Evolutionary conservation across 2,888 invertebrate genomes (phyloP).

Genomic region (Drosophila picticornis): DNA sequence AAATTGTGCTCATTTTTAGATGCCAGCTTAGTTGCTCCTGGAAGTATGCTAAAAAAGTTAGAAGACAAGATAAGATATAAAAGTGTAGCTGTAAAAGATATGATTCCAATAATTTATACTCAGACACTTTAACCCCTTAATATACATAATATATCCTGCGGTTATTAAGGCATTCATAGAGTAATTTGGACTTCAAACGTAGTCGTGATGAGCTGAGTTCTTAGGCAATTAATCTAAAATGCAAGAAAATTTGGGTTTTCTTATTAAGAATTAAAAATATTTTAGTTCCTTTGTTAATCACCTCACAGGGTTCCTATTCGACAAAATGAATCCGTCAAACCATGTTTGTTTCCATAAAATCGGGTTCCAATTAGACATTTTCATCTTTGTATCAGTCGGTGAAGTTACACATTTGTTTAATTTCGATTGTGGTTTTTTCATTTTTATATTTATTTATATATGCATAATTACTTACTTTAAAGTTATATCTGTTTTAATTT

Average conservation of each 20-base stretch:
- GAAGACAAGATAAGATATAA: no score
- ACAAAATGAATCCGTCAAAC: neutral
- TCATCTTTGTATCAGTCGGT: neutral
- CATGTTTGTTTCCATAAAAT: neutral
- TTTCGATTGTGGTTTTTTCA: neutral
- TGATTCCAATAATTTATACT: neutral
- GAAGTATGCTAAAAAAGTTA: constrained; percentile 25
- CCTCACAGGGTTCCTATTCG: neutral
- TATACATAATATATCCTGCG: neutral
- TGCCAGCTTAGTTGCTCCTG: neutral
- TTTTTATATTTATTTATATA: no score
- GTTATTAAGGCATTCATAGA: neutral
- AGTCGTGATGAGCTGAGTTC: neutral
- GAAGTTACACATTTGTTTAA: neutral
- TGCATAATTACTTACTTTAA: neutral
- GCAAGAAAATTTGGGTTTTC: neutral
- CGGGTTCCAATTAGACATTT: neutral
- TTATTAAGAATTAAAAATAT: neutral
- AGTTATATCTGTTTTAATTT: neutral
- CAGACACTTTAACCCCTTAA: neutral
- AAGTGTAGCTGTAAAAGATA: neutral
- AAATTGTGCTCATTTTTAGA: neutral
- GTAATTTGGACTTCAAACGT: neutral
- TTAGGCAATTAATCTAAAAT: neutral
- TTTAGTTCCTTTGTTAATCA: neutral